Conservation (phyloP, 2,113 vertebrate genomes). For the Xenotilapia flavipinnis region DNA sequence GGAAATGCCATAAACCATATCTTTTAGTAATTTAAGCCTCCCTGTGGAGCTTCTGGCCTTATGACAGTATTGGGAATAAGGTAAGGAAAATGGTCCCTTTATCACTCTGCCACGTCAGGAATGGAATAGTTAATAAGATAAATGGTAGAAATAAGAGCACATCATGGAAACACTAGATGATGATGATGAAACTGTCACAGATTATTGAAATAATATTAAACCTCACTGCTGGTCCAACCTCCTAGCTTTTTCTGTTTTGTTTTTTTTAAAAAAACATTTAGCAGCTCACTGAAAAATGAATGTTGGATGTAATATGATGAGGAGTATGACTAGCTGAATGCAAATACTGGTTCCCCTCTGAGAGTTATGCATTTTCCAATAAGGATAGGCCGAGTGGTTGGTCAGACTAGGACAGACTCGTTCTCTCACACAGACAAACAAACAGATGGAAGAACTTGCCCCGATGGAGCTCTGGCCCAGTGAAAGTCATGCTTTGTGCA, state of each 20-base stretch:
- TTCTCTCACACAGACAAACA: neutral
- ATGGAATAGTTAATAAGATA: slow-evolving; percentile 6
- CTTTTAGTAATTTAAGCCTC: neutral
- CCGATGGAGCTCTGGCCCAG: neutral
- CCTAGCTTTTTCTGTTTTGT: neutral
- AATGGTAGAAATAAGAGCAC: slow-evolving; percentile 30
- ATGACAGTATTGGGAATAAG: neutral
- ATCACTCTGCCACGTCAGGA: neutral
- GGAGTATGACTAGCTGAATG: neutral
- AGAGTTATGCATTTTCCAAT: neutral
- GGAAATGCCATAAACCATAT: neutral
- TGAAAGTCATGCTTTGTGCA: slow-evolving; percentile 2
- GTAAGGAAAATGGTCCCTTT: neutral
- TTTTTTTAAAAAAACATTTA: neutral
- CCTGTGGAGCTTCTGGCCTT: neutral
- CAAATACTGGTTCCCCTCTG: neutral
- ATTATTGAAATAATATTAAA: neutral
- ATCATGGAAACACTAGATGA: slow-evolving; percentile 21
- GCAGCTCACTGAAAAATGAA: neutral
- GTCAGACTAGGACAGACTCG: neutral
- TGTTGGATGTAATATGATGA: neutral
- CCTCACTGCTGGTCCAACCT: neutral
- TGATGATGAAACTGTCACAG: neutral
- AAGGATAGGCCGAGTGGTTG: neutral
- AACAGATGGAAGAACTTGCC: slow-evolving; percentile 6